These are phyloP conservation scores for Watsonalla binaria DNA, from an alignment of 2,888 invertebrate genomes.

Conservation along the genomic window DNA sequence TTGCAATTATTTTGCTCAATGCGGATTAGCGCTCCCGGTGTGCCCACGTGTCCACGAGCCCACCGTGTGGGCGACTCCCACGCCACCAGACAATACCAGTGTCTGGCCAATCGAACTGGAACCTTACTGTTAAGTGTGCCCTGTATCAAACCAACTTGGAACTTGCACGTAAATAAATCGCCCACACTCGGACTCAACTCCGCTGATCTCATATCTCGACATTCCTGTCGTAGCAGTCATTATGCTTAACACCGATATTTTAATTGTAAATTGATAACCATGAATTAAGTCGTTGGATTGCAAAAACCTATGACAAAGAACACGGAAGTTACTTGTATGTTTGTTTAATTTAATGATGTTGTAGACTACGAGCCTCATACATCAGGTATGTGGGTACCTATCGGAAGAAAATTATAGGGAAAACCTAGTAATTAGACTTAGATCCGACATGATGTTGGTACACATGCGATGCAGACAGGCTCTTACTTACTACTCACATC, in stretches of 20 bases:
- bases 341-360: not conserved
- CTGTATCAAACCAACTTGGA: not conserved
- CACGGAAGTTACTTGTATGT: not conserved
- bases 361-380: no score
- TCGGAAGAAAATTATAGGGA: no score
- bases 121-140: slow-evolving; percentile 2
- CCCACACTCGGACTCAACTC: slow-evolving; percentile 31
- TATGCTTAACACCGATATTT: slow-evolving; percentile 49
- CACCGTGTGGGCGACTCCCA: slow-evolving; percentile 33
- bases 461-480: slow-evolving; percentile 10
- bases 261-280: slow-evolving; percentile 54
- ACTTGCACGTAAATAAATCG: slow-evolving; percentile 28
- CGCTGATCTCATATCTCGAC: slow-evolving; percentile 57
- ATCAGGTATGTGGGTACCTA: no score
- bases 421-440: no score
- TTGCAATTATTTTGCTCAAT: slow-evolving; percentile 47
- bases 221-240: slow-evolving; percentile 51
- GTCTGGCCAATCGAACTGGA: slow-evolving; percentile 17
- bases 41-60: slow-evolving; percentile 31
- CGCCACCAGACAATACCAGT: slow-evolving; percentile 33
- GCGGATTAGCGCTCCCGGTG: slow-evolving; percentile 60
- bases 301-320: slow-evolving; percentile 18
- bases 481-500: no score
- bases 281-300: slow-evolving; percentile 28
- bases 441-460: slow-evolving; percentile 1